A percentile compares a stretch with the other conserved stretches of the same genome.
These are phyloP conservation scores for Esperia sulphurella DNA, from an alignment of 2,888 invertebrate genomes.

Conservation along the genomic window DNA sequence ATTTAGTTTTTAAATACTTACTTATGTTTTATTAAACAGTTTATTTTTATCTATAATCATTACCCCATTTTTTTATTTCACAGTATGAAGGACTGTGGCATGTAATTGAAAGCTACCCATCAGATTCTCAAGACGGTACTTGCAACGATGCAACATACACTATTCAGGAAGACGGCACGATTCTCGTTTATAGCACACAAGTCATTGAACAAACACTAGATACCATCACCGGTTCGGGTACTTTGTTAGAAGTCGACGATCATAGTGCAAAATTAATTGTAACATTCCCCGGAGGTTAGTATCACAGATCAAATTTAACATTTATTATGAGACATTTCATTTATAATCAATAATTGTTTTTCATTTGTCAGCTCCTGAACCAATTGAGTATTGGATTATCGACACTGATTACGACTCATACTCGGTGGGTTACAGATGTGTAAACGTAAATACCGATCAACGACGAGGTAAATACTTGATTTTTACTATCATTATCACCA, in stretches of 20 bases:
- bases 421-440: constrained; percentile 81
- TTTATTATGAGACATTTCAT: not conserved
- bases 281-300: constrained; percentile 70
- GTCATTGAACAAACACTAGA: constrained; percentile 36
- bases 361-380: constrained; percentile 17
- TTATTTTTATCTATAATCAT: too few species aligned
- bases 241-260: constrained; percentile 69
- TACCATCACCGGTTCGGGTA: constrained; percentile 40
- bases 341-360: not conserved
- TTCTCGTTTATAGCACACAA: constrained; percentile 44
- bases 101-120: constrained; percentile 45
- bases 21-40: too few species aligned
- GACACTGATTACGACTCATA: constrained; percentile 80
- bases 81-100: constrained; percentile 43
- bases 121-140: constrained; percentile 41
- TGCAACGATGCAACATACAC: constrained; percentile 47
- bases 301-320: not conserved
- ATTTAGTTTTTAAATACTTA: too few species aligned
- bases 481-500: not conserved
- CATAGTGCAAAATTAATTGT: constrained; percentile 79
- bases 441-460: constrained; percentile 49
- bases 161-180: constrained; percentile 20
- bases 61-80: not conserved
- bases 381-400: constrained; percentile 28
- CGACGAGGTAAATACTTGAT: constrained; percentile 49